Evolutionary conservation across 1,140 invertebrate genomes (phyloP), one percentile per base, ranked within the genome.

Genomic region (Sarcophaga bullata): DNA sequence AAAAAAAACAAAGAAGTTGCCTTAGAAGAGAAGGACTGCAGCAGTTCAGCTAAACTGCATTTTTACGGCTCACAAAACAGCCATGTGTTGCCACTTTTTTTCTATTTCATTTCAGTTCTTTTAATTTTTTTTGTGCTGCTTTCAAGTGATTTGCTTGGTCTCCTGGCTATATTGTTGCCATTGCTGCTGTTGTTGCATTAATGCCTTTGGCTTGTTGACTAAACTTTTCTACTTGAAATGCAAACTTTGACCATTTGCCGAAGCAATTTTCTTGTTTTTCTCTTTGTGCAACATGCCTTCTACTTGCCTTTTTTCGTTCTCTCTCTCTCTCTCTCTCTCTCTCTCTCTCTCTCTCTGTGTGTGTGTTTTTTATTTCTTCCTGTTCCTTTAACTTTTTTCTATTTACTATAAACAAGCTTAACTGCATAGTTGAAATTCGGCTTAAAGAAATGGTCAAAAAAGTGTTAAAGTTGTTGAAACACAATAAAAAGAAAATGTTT

Each of bases 11-110:
- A n/a, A n/a, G n/a, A 58, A 58, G 11, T 68, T 15, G 17, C 15
- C 62, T 19, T 17, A 68, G 48, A 49, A 76, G 47, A 5, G 8
- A 15, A n/a, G 47, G 49, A 17, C 13, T n/a, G 37, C 10, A 13
- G 15, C 73, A 10, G 7, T 8, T 47, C 48, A 49, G 46, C 37
- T 78, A 25, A 78, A 78, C 75, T 78, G 48, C 75, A 78, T 78
- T 78, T 78, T 78, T 78, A 78, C 75, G 75, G 75, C 75, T 78
- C 75, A 78, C 75, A 78, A 78, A 78, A 78, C 48, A 78, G 15
- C 75, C 75, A 78, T 78, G 75, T 78, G 75, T 78, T 78, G 75
- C 75, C 75, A 37, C 4, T 37, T 78, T 78, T 78, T 25, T 52
- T n/a, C n/a, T n/a, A n/a, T n/a, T n/a, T n/a, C n/a, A 50, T 78